phyloP scores from a whole-genome alignment of 2,888 invertebrate species.

The Drosophila antonietae region DNA sequence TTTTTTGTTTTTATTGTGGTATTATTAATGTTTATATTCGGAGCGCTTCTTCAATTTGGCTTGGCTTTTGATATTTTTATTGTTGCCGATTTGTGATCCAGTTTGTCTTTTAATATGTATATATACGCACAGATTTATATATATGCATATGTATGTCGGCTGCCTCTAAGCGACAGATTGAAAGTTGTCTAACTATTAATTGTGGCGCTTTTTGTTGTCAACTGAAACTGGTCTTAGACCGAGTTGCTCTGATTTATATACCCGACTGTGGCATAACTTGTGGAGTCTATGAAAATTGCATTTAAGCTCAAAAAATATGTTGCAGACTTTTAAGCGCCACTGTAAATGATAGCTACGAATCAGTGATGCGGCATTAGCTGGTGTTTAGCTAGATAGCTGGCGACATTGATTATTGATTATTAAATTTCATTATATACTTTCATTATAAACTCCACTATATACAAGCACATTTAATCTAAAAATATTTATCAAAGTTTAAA shows the following conservation, averaged over 20 bases:
- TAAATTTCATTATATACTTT: no score
- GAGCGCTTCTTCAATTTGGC: conserved; percentile 1
- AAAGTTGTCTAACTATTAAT: conserved; percentile 57
- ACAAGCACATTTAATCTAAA: not conserved
- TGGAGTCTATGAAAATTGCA: conserved; percentile 19
- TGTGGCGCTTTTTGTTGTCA: conserved; percentile 31
- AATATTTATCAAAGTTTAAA: not conserved
- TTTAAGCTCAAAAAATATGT: not conserved
- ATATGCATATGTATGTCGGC: conserved; percentile 6
- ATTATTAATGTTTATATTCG: not conserved
- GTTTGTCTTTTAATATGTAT: conserved; percentile 46
- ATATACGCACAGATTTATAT: conserved; percentile 1
- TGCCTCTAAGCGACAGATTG: conserved; percentile 26
- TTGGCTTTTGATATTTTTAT: conserved; percentile 61
- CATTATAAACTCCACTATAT: not conserved
- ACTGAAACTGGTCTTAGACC: conserved; percentile 56
- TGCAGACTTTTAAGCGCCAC: conserved; percentile 46
- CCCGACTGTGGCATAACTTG: conserved; percentile 25
- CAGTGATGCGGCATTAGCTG: conserved; percentile 20
- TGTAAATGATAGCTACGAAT: not conserved
- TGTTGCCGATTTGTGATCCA: conserved; percentile 50
- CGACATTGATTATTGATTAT: not conserved
- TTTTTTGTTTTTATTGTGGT: not conserved
- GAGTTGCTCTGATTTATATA: not conserved
- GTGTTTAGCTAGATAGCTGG: conserved; percentile 6